Percentiles rank a stretch among this genome's conserved stretches.
Evolutionary conservation across 2,797 vertebrate species (phyloP).

Genomic region (Pantherophis alleghaniensis): DNA sequence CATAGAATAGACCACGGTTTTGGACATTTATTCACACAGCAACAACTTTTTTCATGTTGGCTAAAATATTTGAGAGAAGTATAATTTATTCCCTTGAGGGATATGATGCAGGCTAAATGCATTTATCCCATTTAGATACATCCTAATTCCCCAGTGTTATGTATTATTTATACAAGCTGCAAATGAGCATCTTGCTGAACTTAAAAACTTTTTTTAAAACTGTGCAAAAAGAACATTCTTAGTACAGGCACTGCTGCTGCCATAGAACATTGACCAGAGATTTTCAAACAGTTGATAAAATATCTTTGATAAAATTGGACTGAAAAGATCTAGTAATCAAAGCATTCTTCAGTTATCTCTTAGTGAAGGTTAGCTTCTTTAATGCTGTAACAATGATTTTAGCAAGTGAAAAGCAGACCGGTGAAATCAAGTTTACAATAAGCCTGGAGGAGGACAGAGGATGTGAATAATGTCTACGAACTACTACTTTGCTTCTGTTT

Average conservation of each 20-base stretch:
- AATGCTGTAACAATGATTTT: neutral
- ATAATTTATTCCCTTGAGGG: conserved; percentile 38
- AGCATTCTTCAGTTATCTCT: neutral
- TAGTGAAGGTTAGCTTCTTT: neutral
- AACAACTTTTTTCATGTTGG: neutral
- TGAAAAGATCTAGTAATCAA: conserved; percentile 1
- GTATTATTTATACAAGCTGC: conserved; percentile 66
- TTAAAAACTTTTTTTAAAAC: neutral
- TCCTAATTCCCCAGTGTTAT: conserved; percentile 39
- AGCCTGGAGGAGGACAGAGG: neutral
- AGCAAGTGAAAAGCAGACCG: conserved; percentile 3
- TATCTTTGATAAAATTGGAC: neutral
- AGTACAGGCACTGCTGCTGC: neutral
- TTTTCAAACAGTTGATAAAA: neutral
- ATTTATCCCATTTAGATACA: conserved; percentile 44
- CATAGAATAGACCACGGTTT: neutral
- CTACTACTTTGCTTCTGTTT: neutral
- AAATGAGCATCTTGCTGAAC: conserved; percentile 57
- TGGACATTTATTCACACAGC: conserved; percentile 15
- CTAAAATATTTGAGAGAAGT: neutral
- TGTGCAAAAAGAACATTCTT: conserved; percentile 32
- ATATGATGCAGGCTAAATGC: conserved; percentile 54
- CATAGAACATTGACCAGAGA: neutral
- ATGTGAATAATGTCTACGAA: neutral
- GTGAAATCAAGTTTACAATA: neutral